Percentiles rank a stretch among this genome's conserved stretches.
phyloP scores from a whole-genome alignment of 2,797 vertebrate species.

The Danio albolineatus region DNA sequence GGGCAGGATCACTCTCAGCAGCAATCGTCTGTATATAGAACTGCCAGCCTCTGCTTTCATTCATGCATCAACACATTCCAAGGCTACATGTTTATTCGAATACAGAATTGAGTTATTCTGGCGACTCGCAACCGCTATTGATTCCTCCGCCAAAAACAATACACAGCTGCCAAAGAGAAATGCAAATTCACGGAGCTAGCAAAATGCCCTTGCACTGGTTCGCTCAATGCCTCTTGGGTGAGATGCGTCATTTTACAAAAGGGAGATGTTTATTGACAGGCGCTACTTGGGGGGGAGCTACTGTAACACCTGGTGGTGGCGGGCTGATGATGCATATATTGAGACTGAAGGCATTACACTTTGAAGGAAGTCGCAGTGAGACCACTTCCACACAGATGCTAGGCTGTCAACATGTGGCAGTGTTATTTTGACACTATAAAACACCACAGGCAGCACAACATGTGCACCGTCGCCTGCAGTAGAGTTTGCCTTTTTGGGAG shows the following conservation, averaged over 20 bases:
- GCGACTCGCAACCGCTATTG: slow-evolving; percentile 58
- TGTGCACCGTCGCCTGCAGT: background rate
- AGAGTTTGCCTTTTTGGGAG: background rate
- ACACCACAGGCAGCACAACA: background rate
- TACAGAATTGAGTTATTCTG: slow-evolving; percentile 20
- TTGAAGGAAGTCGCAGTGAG: slow-evolving; percentile 9
- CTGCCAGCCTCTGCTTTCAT: background rate
- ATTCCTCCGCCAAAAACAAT: slow-evolving; percentile 63
- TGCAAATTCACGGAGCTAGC: slow-evolving; percentile 46
- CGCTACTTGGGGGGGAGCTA: slow-evolving; percentile 57
- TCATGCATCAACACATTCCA: slow-evolving; percentile 1
- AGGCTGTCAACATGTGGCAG: background rate
- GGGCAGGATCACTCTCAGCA: background rate
- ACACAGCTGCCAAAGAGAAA: slow-evolving; percentile 45
- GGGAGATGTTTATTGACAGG: slow-evolving; percentile 62
- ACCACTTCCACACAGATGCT: background rate
- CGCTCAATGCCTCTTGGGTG: slow-evolving; percentile 41
- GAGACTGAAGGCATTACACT: slow-evolving; percentile 33
- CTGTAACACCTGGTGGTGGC: slow-evolving; percentile 32
- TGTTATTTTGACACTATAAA: slow-evolving; percentile 6
- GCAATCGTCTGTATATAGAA: background rate
- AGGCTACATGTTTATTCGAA: slow-evolving; percentile 38
- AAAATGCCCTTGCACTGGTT: slow-evolving; percentile 18
- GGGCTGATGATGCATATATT: slow-evolving; percentile 35
- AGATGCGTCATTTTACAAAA: slow-evolving; percentile 38